Evolutionary conservation across 1,140 invertebrate species (phyloP).

Genomic region (Odontomachus brunneus): DNA sequence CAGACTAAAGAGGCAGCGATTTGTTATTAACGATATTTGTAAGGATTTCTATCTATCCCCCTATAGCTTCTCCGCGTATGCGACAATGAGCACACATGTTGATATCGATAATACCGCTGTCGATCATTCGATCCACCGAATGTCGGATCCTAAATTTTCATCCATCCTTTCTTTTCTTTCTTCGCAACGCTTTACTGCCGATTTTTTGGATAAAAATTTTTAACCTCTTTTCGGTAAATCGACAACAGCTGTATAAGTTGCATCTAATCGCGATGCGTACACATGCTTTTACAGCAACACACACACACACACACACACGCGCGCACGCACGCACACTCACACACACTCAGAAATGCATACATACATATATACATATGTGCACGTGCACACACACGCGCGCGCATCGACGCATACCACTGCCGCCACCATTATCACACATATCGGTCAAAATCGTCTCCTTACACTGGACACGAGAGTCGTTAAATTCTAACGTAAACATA

Average conservation of each 20-base stretch:
- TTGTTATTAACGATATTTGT: constrained; percentile 27
- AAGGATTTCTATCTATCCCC: background rate
- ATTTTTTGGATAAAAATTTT: too few relatives aligned
- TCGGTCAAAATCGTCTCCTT: constrained; percentile 54
- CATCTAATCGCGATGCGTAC: background rate
- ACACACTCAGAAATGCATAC: background rate
- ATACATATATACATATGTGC: too few relatives aligned
- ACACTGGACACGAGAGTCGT: constrained; percentile 56
- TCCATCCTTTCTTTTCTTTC: too few relatives aligned
- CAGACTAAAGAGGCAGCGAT: constrained; percentile 59
- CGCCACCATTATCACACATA: constrained; percentile 40
- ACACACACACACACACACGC: background rate
- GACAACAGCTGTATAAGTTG: background rate
- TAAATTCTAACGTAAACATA: constrained; percentile 61
- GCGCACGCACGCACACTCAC: background rate
- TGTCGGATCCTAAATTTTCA: too few relatives aligned
- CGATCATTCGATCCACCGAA: too few relatives aligned
- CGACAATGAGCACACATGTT: background rate
- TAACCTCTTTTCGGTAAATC: too few relatives aligned
- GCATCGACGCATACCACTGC: background rate
- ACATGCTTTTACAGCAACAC: background rate
- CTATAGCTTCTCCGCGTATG: constrained; percentile 4
- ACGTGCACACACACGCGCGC: background rate
- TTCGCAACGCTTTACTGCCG: too few relatives aligned
- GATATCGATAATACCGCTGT: too few relatives aligned